These are phyloP conservation scores for Macropus fuliginosus DNA, from an alignment of 2,797 vertebrate species.

Conservation along the genomic window DNA sequence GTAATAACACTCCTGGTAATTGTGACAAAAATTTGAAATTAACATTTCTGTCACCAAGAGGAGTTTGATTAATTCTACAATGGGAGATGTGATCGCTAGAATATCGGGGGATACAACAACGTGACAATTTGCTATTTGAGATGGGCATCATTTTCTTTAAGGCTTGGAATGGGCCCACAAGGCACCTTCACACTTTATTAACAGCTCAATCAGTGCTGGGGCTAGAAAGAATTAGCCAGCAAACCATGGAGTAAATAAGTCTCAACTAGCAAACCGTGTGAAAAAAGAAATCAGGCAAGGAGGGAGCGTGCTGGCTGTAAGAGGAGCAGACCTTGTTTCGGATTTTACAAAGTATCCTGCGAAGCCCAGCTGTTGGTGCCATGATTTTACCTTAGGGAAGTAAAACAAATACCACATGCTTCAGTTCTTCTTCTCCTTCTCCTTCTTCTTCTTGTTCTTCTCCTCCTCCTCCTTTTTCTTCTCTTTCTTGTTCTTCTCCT, in stretches of 20 bases:
- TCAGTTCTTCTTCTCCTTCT: not conserved
- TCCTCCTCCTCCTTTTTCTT: not conserved
- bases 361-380: conserved; percentile 17
- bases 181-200: conserved; percentile 93
- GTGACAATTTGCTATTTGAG: conserved; percentile 88
- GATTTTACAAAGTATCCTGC: accelerated
- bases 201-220: conserved; percentile 88
- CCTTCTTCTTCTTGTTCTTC: not conserved
- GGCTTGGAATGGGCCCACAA: conserved; percentile 83
- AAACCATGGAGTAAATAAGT: conserved; percentile 81
- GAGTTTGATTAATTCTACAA: conserved; percentile 92
- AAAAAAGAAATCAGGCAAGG: conserved; percentile 65
- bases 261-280: conserved; percentile 72
- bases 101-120: conserved; percentile 85
- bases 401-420: conserved; percentile 48
- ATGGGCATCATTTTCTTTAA: conserved; percentile 86
- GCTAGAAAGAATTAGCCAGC: conserved; percentile 86
- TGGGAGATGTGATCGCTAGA: conserved; percentile 85
- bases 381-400: conserved; percentile 64
- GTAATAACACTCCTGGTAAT: conserved; percentile 88
- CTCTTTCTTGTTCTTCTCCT: too few species aligned
- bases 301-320: conserved; percentile 39
- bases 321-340: conserved; percentile 62
- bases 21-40: conserved; percentile 90
- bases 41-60: conserved; percentile 89